Evolutionary conservation across 2,113 vertebrate species (phyloP), one percentile per base, ranked within the genome.

Genomic region (Antidorcas marsupialis): DNA sequence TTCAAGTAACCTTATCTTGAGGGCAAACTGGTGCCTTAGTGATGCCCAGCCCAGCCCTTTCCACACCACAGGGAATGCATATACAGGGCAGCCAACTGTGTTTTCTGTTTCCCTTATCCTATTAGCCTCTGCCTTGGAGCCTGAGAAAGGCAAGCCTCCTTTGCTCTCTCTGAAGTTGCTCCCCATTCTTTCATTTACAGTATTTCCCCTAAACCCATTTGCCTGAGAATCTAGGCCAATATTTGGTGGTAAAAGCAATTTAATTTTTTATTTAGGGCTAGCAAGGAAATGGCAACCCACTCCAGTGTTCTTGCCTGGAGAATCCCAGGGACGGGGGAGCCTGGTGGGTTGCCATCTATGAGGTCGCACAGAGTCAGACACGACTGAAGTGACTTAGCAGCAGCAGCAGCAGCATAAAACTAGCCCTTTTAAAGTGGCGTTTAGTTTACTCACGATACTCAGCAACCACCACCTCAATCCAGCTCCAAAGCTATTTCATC

Each of bases 121-220:
- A 19, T 6, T 4, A 19, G 85, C 27, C 53, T 81, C 90, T 33
- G n/a, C 23, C 14, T 13, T 25, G 7, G 36, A 50, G 11, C 62
- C 2, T 28, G 57, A 84, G 52, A 36, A 53, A 27, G 55, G 78
- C 45, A 21, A n/a, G 30, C 33, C 23, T 36, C 36, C 28, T 5
- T 10, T 64, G 23, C 28, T 43, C 9, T 57, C 16, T 82, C 30
- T 0, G 9, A 21, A 12, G 79, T 25, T 21, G 36, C 92, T 94
- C 95, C 45, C 78, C 85, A 43, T 67, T 50, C 78, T 15, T 74
- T 47, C 25, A 5, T 9, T 15, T 17, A 33, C 2, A 91, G 8
- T 45, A n/a, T 64, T 71, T 89, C 33, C 89, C 62, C 62, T 27
- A 30, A 92, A 93, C 55, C 43, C 74, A 57, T 93, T 93, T 95